These are phyloP conservation scores for Berghia stephanieae DNA, from an alignment of 1,140 invertebrate genomes.

Conservation along the genomic window DNA sequence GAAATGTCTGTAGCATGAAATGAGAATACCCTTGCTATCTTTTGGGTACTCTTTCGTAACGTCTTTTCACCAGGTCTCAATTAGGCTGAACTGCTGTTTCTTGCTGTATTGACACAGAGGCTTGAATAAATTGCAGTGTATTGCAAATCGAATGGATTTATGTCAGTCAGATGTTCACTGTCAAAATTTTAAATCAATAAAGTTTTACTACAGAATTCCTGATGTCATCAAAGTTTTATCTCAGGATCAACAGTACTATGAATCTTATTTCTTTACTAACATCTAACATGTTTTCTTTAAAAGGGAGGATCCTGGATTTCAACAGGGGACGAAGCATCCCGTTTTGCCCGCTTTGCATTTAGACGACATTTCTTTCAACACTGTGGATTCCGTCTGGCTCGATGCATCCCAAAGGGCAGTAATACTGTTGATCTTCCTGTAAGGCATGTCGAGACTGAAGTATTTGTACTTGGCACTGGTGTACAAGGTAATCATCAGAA, in stretches of 20 bases:
- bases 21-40: too few relatives aligned
- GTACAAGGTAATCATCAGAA: conserved; percentile 40
- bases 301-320: conserved; percentile 66
- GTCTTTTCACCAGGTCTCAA: too few relatives aligned
- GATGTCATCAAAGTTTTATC: neutral
- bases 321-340: conserved; percentile 60
- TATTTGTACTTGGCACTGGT: conserved; percentile 51
- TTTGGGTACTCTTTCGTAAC: too few relatives aligned
- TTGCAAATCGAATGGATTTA: too few relatives aligned
- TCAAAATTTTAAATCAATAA: too few relatives aligned
- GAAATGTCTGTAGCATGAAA: too few relatives aligned
- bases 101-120: too few relatives aligned
- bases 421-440: conserved; percentile 40
- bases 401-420: conserved; percentile 27
- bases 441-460: conserved; percentile 44
- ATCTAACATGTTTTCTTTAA: conserved; percentile 32
- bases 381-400: conserved; percentile 60
- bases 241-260: neutral
- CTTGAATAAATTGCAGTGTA: too few relatives aligned
- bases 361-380: conserved; percentile 66
- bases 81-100: too few relatives aligned
- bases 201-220: too few relatives aligned
- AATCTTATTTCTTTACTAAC: neutral
- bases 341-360: conserved; percentile 62
- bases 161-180: too few relatives aligned